Conservation (phyloP, 2,888 invertebrate genomes). For the Scaeva pyrastri region DNA sequence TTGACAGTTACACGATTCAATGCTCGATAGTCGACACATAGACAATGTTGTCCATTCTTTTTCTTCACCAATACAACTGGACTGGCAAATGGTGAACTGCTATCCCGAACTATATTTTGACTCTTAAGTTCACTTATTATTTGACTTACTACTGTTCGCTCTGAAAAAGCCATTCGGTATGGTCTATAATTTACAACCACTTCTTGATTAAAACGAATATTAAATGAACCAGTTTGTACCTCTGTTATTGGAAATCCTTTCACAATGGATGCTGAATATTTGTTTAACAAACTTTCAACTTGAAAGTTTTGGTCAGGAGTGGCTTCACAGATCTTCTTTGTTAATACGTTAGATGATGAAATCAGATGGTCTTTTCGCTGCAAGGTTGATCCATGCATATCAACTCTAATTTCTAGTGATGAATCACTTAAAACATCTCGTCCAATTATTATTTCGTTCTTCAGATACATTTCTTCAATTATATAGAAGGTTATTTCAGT, state of each 20-base stretch:
- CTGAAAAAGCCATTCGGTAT: constrained; percentile 17
- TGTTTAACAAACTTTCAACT: neutral
- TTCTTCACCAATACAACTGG: constrained; percentile 9
- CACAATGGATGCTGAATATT: neutral
- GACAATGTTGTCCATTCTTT: constrained; percentile 13
- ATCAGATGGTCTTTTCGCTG: neutral
- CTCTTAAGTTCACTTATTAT: constrained; percentile 8
- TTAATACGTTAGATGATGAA: neutral
- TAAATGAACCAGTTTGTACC: too few species aligned
- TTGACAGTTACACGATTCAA: neutral
- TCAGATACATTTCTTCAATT: neutral
- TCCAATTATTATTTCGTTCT: constrained; percentile 1
- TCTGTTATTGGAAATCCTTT: neutral
- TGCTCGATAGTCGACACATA: neutral
- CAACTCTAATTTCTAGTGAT: neutral
- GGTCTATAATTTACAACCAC: constrained; percentile 3
- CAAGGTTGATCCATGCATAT: neutral
- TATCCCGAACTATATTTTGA: constrained; percentile 5
- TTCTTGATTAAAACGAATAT: too few species aligned
- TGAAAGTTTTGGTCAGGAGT: neutral
- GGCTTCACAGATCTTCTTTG: neutral
- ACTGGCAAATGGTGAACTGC: constrained; percentile 6
- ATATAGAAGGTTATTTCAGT: neutral
- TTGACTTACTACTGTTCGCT: neutral
- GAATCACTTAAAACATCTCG: neutral